phyloP scores from a whole-genome alignment of 2,113 vertebrate species.

The Pleuronectes platessa region DNA sequence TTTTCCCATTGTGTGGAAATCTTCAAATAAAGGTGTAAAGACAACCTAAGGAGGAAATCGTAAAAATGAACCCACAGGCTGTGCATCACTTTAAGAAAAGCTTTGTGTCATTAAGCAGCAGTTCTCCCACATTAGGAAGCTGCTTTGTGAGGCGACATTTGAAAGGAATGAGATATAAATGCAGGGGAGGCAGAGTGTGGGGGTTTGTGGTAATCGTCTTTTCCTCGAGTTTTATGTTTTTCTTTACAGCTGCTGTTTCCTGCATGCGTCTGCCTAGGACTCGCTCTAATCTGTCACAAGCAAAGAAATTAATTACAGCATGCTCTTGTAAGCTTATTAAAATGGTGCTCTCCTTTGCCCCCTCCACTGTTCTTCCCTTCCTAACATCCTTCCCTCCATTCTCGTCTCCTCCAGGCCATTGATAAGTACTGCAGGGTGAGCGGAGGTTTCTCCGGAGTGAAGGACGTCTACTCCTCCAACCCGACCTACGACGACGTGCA shows the following conservation, averaged over 20 bases:
- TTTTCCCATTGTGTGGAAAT: too few species aligned
- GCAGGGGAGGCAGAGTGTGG: background rate
- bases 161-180: slow-evolving; percentile 10
- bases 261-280: slow-evolving; percentile 55
- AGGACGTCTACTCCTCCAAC: slow-evolving; percentile 95
- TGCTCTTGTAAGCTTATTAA: slow-evolving; percentile 66
- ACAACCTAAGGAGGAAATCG: too few species aligned
- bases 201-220: slow-evolving; percentile 40
- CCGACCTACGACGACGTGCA: slow-evolving; percentile 97
- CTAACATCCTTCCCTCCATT: background rate
- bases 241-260: slow-evolving; percentile 26
- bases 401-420: slow-evolving; percentile 86
- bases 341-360: slow-evolving; percentile 25
- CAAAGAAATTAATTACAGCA: slow-evolving; percentile 66
- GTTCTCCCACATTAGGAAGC: slow-evolving; percentile 7
- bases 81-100: background rate
- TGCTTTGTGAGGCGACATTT: slow-evolving; percentile 12
- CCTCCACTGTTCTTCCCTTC: background rate
- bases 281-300: slow-evolving; percentile 67
- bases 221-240: slow-evolving; percentile 8
- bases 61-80: background rate
- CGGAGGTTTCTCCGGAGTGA: slow-evolving; percentile 96
- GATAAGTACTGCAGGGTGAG: slow-evolving; percentile 96
- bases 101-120: background rate
- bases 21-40: too few species aligned